These are phyloP conservation scores for Macquaria australasica DNA, from an alignment of 2,113 vertebrate genomes.

Conservation along the genomic window DNA sequence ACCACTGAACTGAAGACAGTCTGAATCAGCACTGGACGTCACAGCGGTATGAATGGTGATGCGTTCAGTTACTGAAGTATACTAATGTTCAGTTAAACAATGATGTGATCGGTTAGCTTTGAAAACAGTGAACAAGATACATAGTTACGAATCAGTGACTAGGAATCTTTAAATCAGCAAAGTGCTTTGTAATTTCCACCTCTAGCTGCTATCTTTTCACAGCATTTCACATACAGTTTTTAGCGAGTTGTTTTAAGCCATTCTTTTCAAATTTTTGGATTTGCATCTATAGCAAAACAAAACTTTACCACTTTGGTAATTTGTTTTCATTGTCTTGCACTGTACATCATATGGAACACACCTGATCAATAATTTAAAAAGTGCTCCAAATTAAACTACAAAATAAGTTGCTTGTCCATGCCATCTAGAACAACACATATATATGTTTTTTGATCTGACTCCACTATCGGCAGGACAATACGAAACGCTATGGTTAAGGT, in stretches of 20 bases:
- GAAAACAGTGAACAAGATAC: not conserved
- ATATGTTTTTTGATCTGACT: no score
- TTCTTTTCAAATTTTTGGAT: not conserved
- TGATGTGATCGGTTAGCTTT: not conserved
- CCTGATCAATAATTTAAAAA: no score
- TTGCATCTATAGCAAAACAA: not conserved
- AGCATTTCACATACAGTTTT: not conserved
- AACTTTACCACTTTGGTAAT: no score
- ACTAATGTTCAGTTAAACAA: not conserved
- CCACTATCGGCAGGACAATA: no score
- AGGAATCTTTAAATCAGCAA: not conserved
- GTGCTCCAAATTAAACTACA: no score
- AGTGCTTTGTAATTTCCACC: not conserved
- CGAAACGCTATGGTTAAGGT: no score
- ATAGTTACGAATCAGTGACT: no score
- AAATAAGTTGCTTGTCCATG: no score
- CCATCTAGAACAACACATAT: no score
- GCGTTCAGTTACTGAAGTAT: not conserved
- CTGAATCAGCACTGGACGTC: not conserved
- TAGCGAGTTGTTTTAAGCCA: not conserved
- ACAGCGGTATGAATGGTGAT: not conserved
- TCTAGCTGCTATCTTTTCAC: not conserved
- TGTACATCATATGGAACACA: no score
- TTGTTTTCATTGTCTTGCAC: no score
- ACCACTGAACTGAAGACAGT: not conserved